phyloP scores from a whole-genome alignment of 2,797 vertebrate species.

The Centropyge bicolor region DNA sequence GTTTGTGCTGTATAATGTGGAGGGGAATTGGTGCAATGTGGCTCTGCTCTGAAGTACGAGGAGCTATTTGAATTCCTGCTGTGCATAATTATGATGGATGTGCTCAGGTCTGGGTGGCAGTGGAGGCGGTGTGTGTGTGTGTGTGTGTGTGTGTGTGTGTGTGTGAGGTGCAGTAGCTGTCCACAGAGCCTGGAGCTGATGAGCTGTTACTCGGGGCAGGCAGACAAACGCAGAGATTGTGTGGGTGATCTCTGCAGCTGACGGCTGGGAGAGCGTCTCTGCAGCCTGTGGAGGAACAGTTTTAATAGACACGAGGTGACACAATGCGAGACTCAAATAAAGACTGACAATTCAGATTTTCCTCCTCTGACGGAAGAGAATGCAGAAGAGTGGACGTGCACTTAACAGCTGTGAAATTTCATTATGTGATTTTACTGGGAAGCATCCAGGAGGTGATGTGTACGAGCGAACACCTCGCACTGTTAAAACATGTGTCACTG shows the following conservation, averaged over 20 bases:
- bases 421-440: not conserved
- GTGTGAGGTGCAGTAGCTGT: conserved; percentile 49
- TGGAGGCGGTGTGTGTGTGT: conserved; percentile 61
- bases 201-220: conserved; percentile 75
- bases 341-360: conserved; percentile 49
- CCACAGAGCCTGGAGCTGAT: conserved; percentile 63
- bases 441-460: too few species aligned
- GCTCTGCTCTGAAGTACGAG: conserved; percentile 64
- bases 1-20: conserved; percentile 53
- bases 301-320: conserved; percentile 57
- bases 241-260: conserved; percentile 73
- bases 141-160: conserved; percentile 20
- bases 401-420: conserved; percentile 23
- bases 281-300: conserved; percentile 51
- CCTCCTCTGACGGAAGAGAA: conserved; percentile 22
- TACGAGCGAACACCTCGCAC: not conserved
- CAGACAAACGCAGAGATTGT: conserved; percentile 73
- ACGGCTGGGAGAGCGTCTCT: conserved; percentile 67
- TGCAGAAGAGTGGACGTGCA: conserved; percentile 25
- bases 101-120: conserved; percentile 69
- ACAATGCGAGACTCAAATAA: conserved; percentile 42
- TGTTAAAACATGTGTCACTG: not conserved
- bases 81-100: conserved; percentile 82
- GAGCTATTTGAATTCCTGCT: conserved; percentile 77
- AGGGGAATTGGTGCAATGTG: conserved; percentile 62